Evolutionary conservation across 2,113 vertebrate genomes (phyloP).

Genomic region (Anolis sagrei): DNA sequence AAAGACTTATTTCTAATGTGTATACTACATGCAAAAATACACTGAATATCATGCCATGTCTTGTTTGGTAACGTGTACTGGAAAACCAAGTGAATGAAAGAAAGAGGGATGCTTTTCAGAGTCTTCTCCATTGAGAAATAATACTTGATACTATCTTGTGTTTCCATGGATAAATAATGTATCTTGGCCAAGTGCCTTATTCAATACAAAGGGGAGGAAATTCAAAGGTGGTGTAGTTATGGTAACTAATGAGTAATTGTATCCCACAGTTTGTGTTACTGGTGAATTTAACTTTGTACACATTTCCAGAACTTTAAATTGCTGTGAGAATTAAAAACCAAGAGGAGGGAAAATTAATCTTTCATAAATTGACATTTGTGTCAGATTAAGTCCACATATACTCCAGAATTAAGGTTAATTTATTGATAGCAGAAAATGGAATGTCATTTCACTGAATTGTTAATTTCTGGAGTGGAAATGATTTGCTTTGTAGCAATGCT

Average conservation of each 20-base stretch:
- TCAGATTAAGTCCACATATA: not conserved
- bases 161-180: not conserved
- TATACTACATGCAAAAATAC: no score
- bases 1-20: no score
- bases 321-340: slow-evolving; percentile 15
- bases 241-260: slow-evolving; percentile 1
- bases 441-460: not conserved
- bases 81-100: not conserved
- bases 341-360: not conserved
- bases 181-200: not conserved
- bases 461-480: not conserved
- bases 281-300: not conserved
- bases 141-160: not conserved
- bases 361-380: not conserved
- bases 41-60: no score
- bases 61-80: not conserved
- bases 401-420: slow-evolving; percentile 7
- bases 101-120: not conserved
- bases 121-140: not conserved
- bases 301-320: not conserved
- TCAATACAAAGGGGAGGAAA: not conserved
- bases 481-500: slow-evolving; percentile 21
- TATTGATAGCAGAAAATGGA: not conserved
- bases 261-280: not conserved
- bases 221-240: not conserved